Evolutionary conservation across 2,113 vertebrate genomes (phyloP).

Genomic region (Stegostoma tigrinum): DNA sequence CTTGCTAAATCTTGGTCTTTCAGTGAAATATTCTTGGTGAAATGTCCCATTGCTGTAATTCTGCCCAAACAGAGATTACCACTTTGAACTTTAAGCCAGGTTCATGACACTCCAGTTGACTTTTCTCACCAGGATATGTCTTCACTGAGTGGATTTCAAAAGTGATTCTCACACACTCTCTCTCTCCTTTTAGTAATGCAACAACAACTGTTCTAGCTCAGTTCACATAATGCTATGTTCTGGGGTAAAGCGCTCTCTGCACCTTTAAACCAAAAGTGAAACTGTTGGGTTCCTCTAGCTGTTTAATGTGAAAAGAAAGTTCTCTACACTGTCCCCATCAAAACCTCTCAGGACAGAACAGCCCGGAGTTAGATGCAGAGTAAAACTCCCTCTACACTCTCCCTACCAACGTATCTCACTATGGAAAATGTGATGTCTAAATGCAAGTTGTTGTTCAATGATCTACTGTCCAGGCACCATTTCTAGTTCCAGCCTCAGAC

Average conservation of each 20-base stretch:
- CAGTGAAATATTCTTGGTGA: not conserved
- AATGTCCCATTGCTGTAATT: not conserved
- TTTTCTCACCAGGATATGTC: not conserved
- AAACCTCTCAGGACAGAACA: too few relatives aligned
- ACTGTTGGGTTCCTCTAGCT: too few relatives aligned
- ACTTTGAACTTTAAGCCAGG: not conserved
- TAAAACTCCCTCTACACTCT: not conserved
- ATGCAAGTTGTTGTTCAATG: not conserved
- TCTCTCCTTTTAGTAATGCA: not conserved
- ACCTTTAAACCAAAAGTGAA: not conserved
- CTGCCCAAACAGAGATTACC: not conserved
- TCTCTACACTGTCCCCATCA: too few relatives aligned
- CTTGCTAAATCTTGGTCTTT: not conserved
- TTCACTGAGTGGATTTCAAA: not conserved
- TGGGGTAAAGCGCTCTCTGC: not conserved
- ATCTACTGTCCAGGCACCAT: not conserved
- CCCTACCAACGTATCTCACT: not conserved
- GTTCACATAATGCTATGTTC: not conserved
- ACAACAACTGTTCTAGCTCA: not conserved
- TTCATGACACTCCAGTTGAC: not conserved
- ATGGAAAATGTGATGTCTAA: not conserved
- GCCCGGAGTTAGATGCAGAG: too few relatives aligned
- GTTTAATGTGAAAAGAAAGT: too few relatives aligned
- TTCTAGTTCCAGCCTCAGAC: not conserved
- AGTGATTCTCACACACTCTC: not conserved